phyloP scores from a whole-genome alignment of 1,140 invertebrate genomes.

The Ceratoteleas bidentatus region DNA sequence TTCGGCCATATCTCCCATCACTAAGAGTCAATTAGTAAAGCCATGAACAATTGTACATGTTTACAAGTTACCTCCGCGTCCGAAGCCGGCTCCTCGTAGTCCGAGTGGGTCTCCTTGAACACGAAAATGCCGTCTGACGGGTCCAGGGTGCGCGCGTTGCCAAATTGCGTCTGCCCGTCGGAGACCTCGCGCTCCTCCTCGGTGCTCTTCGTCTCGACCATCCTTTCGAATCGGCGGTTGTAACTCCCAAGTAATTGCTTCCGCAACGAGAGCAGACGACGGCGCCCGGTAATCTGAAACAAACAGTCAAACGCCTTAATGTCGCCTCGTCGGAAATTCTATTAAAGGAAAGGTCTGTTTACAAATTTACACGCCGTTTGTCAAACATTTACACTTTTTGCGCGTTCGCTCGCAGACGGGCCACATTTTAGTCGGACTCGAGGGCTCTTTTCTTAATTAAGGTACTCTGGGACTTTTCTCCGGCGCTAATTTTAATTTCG shows the following conservation, averaged over 20 bases:
- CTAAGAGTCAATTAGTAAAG: too few species aligned
- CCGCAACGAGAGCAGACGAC: constrained; percentile 51
- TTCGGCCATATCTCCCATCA: too few species aligned
- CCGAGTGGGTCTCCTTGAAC: constrained; percentile 76
- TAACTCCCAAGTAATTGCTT: constrained; percentile 60
- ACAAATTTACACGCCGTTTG: constrained; percentile 22
- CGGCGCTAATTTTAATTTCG: too few species aligned
- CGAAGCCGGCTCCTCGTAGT: constrained; percentile 77
- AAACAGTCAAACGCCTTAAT: constrained; percentile 54
- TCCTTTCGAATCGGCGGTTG: constrained; percentile 48
- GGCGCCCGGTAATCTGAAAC: constrained; percentile 40
- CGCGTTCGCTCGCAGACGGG: constrained; percentile 12
- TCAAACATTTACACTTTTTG: constrained; percentile 7
- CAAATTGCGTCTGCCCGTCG: constrained; percentile 78
- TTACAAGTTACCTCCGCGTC: constrained; percentile 78
- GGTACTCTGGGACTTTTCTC: too few species aligned
- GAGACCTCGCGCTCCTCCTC: constrained; percentile 45
- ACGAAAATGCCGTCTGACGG: constrained; percentile 78
- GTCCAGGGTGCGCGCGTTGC: constrained; percentile 74
- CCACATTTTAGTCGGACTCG: too few species aligned
- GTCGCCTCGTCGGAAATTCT: constrained; percentile 53
- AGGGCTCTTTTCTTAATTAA: too few species aligned
- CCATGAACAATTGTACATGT: too few species aligned
- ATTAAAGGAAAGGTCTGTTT: constrained; percentile 45
- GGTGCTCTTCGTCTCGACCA: constrained; percentile 72